phyloP scores from a whole-genome alignment of 2,888 invertebrate species.

The Polydrusus pterygomalis region DNA sequence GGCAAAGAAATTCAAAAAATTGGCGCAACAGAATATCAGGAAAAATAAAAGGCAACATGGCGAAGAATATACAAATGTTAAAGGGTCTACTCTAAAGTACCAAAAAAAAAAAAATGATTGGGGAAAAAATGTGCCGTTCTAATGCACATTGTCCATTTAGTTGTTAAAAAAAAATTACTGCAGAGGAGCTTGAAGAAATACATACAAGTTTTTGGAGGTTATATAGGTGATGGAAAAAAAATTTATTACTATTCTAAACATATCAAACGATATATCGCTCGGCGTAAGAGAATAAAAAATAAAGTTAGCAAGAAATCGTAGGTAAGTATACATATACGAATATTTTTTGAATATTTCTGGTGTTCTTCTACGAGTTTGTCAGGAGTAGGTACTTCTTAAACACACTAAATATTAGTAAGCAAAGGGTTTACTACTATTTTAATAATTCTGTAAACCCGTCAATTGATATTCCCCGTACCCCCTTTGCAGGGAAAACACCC shows the following conservation, averaged over 20 bases:
- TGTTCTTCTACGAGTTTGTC: background rate
- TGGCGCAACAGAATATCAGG: background rate
- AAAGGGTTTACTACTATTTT: background rate
- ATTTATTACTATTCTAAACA: background rate
- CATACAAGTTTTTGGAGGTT: slow-evolving; percentile 1
- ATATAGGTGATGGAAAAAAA: background rate
- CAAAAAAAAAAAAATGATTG: too few relatives aligned
- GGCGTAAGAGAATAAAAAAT: background rate
- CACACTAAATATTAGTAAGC: background rate
- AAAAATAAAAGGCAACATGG: background rate
- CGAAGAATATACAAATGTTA: background rate
- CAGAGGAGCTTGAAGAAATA: background rate
- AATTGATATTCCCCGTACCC: background rate
- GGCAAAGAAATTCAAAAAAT: background rate
- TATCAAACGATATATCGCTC: background rate
- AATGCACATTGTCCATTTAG: too few relatives aligned
- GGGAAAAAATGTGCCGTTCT: too few relatives aligned
- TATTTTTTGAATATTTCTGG: background rate
- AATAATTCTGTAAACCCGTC: too few relatives aligned
- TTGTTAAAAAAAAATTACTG: background rate
- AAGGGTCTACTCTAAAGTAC: too few relatives aligned
- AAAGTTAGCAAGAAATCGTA: too few relatives aligned
- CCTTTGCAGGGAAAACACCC: too few relatives aligned
- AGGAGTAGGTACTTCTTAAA: background rate
- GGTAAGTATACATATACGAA: background rate